Conservation (phyloP, 2,888 invertebrate genomes). For the Nomada fabriciana region DNA sequence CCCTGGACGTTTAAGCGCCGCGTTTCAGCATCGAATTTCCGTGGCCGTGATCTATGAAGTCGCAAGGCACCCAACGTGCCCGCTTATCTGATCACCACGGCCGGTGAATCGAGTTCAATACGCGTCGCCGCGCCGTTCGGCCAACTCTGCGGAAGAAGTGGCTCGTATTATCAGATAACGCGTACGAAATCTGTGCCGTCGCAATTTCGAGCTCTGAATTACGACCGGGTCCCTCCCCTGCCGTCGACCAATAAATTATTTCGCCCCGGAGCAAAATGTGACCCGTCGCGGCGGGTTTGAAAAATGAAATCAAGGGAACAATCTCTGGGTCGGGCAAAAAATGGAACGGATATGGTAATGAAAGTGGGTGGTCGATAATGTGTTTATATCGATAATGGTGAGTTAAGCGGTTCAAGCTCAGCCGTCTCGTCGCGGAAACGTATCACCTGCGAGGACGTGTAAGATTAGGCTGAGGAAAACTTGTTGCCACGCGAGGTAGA, state of each 20-base stretch:
- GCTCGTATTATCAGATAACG: constrained; percentile 16
- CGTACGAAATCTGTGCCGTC: constrained; percentile 9
- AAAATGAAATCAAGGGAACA: no score
- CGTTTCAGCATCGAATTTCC: constrained; percentile 51
- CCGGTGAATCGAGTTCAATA: constrained; percentile 14
- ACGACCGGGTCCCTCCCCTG: background rate
- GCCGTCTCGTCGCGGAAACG: background rate
- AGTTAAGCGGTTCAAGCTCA: background rate
- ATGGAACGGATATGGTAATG: no score
- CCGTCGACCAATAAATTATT: background rate
- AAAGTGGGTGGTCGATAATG: no score
- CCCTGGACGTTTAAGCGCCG: constrained; percentile 11
- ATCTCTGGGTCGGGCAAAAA: no score
- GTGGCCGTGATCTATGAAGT: constrained; percentile 64
- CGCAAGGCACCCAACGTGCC: constrained; percentile 43
- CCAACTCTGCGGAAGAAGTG: background rate
- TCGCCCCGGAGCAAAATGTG: background rate
- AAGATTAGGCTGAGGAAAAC: background rate
- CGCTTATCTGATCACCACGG: constrained; percentile 28
- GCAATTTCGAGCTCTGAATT: constrained; percentile 9
- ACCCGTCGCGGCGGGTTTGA: no score
- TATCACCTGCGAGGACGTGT: background rate
- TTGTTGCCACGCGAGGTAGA: background rate
- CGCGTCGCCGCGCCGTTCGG: background rate
- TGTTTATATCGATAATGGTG: no score